Conservation (phyloP, 92 coral and sea anemone species). For the Micromussa lordhowensis region DNA sequence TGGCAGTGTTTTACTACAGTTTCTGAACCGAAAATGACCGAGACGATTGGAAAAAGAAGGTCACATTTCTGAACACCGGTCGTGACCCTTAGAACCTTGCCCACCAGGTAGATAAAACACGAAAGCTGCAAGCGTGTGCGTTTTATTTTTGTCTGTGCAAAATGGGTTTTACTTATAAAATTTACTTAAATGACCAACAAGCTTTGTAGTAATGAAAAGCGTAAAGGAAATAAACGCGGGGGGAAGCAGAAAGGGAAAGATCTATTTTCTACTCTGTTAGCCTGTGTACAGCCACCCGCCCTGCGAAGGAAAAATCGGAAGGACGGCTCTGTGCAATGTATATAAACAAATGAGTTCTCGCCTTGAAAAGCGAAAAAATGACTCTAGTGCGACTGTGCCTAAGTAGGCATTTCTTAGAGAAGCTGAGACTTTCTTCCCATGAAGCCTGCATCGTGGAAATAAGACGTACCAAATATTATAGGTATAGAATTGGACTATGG, state of each 20-base stretch:
- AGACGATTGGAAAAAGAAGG: not conserved
- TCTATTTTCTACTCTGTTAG: not conserved
- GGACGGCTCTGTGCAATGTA: no score
- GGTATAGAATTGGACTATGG: not conserved
- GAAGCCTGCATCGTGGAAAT: no score
- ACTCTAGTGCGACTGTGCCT: no score
- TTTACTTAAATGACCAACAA: not conserved
- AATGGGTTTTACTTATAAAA: not conserved
- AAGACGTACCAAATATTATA: no score
- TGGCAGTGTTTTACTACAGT: not conserved
- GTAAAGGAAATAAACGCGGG: not conserved
- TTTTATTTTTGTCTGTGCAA: not conserved
- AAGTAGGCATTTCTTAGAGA: no score
- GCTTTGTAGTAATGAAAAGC: not conserved
- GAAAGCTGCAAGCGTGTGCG: not conserved
- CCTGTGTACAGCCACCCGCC: no score
- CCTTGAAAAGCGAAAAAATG: no score
- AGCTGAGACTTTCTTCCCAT: no score
- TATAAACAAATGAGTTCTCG: no score
- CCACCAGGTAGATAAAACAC: not conserved
- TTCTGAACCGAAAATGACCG: not conserved
- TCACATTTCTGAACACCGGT: not conserved
- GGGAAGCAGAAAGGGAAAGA: not conserved
- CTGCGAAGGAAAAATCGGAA: no score
- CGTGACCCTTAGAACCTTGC: not conserved